phyloP scores from a whole-genome alignment of 2,888 invertebrate genomes.

The Sympetrum striolatum region DNA sequence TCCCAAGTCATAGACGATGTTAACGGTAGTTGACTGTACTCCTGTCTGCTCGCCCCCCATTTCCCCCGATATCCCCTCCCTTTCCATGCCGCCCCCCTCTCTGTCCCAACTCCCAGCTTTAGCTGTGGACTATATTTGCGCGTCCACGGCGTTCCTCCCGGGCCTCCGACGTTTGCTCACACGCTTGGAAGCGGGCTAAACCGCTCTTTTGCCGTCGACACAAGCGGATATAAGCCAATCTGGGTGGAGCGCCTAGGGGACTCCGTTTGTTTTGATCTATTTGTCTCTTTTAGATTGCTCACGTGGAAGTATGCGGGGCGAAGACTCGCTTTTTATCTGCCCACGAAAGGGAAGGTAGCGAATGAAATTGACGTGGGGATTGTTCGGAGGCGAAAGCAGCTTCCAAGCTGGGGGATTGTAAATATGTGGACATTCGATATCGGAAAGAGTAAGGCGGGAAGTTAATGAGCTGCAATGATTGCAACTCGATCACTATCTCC shows the following conservation, averaged over 20 bases:
- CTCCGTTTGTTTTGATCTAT: neutral
- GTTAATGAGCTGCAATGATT: too few relatives aligned
- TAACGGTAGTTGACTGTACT: too few relatives aligned
- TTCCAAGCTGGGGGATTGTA: too few relatives aligned
- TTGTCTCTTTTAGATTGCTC: neutral
- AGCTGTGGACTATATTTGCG: constrained; percentile 43
- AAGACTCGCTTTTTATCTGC: too few relatives aligned
- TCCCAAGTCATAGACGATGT: neutral
- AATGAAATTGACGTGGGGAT: too few relatives aligned
- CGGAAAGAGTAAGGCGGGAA: too few relatives aligned
- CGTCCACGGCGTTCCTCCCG: neutral
- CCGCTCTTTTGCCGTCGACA: neutral
- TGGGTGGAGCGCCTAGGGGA: neutral
- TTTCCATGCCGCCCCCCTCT: neutral
- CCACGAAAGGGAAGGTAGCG: too few relatives aligned
- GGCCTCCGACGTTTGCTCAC: constrained; percentile 29
- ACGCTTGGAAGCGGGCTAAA: neutral
- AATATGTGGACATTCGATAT: too few relatives aligned
- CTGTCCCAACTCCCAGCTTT: neutral
- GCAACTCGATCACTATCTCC: too few relatives aligned
- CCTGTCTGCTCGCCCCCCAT: neutral
- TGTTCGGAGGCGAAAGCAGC: too few relatives aligned
- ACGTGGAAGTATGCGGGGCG: too few relatives aligned
- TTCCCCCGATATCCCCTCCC: too few relatives aligned
- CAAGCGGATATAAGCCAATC: neutral